Evolutionary conservation across 1,140 invertebrate species (phyloP), one percentile per base, ranked within the genome.

Genomic region (Halyomorpha halys): DNA sequence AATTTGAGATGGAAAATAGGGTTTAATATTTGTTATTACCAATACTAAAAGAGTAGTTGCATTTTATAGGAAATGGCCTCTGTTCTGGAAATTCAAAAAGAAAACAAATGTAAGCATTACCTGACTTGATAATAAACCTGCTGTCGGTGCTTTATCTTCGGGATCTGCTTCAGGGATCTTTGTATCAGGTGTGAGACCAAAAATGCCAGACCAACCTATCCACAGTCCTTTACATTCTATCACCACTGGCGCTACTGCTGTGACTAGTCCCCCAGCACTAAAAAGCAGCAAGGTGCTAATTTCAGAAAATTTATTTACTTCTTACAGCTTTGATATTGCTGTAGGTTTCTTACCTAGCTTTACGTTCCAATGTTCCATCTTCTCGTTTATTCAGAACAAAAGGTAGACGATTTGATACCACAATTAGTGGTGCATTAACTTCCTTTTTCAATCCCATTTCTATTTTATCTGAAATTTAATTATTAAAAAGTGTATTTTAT

Each of bases 171-270:
- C 90, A 2, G 90, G 90, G 70, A 93, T 91, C 47, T 79, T 77
- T 66, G 86, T 85, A 19, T 70, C 68, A 2, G 80, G 81, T 71
- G 90, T 81, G 47, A 87, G 82, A 67, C 87, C 77, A 72, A 90
- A 87, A 64, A 91, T 84, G 3, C 90, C 90, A 0, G 90, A 86
- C 90, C 90, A 93, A 67, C 90, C 91, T 53, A 94, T 88, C 91
- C 90, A 94, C 27, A 91, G 78, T 34, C 90, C 90, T 71, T 83
- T 84, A 66, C 88, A 85, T 68, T 85, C 84, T 65, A 91, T 88
- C 1, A 93, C 90, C 14, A 93, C 89, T 0, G 91, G 90, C 51
- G 89, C 90, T 11, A 94, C 89, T 6, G 90, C 91, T 6, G 90
- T 94, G 11, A 94, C 91, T 61, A 94, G 76, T 59, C 90, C 90